Conservation (phyloP, 2,888 invertebrate genomes). For the Dendrolimus houi region DNA sequence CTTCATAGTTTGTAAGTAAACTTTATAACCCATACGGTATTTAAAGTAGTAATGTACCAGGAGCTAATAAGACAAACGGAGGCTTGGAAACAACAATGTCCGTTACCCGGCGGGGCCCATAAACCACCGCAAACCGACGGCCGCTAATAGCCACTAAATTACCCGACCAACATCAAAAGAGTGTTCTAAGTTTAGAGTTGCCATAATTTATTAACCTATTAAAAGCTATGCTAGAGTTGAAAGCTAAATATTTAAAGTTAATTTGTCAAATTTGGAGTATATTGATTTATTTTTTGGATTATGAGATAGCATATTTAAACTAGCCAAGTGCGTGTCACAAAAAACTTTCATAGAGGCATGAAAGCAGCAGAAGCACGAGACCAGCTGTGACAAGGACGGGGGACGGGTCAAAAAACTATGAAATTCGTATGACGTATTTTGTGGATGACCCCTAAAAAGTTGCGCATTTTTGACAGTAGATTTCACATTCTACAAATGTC, state of each 20-base stretch:
- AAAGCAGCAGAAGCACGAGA: too few species aligned
- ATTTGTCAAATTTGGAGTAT: not conserved
- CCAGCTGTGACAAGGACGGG: too few species aligned
- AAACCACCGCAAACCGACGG: slow-evolving; percentile 7
- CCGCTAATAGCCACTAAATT: slow-evolving; percentile 14
- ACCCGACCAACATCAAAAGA: slow-evolving; percentile 26
- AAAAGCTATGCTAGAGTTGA: slow-evolving; percentile 1
- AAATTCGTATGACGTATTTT: too few species aligned
- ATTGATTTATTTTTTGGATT: not conserved
- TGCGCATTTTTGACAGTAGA: too few species aligned
- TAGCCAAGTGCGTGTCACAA: too few species aligned
- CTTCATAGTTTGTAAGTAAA: not conserved
- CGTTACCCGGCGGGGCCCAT: slow-evolving; percentile 10
- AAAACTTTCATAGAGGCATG: too few species aligned
- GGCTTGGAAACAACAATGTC: not conserved
- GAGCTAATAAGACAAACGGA: not conserved
- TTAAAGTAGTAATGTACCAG: not conserved
- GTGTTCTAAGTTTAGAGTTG: slow-evolving; percentile 20
- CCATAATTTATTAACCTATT: slow-evolving; percentile 9
- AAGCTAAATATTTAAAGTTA: not conserved
- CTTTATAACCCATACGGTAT: not conserved
- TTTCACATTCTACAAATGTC: too few species aligned
- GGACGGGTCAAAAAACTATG: too few species aligned
- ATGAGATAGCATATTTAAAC: not conserved
- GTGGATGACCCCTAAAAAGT: too few species aligned